Evolutionary conservation across 2,797 vertebrate genomes (phyloP), one percentile per base, ranked within the genome.

Genomic region (Choloepus didactylus): DNA sequence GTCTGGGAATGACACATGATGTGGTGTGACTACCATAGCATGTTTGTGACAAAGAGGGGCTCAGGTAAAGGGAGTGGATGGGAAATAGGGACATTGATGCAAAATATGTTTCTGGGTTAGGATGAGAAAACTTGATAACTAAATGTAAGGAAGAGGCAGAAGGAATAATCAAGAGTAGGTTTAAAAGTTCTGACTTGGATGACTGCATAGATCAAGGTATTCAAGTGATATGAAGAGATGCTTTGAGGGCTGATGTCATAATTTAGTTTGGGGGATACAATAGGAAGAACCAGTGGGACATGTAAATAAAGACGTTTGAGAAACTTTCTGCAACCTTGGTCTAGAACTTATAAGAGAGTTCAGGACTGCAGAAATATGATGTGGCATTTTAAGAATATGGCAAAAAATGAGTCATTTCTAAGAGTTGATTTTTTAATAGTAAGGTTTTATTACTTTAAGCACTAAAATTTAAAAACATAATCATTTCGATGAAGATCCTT

Each of bases 331-430:
- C 83, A 81, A 67, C 54, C 10, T n/a, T 23, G 9, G 51, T 49
- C 60, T 89, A 66, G 56, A 82, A 84, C 7, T 84, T 93, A 83
- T 5, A 9, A 79, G 19, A 38, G 3, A 76, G 16, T 1, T 81
- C 25, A 59, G 25, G 10, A n/a, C 11, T 76, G 6, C 49, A 81
- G n/a, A 82, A 75, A 84, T 73, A 67, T 38, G 23, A 75, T 60
- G 15, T 27, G 49, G 35, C 73, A 60, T 83, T 94, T 94, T 91
- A 54, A 93, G 72, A 79, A 81, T 85, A 54, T 15, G 23, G 80
- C 62, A 84, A 86, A 93, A 23, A 95, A 75, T 38, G 7, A 80
- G 12, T 70, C 56, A 77, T 67, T 93, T 94, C 92, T 91, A 89
- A 89, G 67, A 94, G 64, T 3, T 46, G 18, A 79, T 16, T 62